A percentile compares a stretch with the other conserved stretches of the same genome.
phyloP scores from a whole-genome alignment of 1,140 invertebrate species.

The Trissolcus basalis region DNA sequence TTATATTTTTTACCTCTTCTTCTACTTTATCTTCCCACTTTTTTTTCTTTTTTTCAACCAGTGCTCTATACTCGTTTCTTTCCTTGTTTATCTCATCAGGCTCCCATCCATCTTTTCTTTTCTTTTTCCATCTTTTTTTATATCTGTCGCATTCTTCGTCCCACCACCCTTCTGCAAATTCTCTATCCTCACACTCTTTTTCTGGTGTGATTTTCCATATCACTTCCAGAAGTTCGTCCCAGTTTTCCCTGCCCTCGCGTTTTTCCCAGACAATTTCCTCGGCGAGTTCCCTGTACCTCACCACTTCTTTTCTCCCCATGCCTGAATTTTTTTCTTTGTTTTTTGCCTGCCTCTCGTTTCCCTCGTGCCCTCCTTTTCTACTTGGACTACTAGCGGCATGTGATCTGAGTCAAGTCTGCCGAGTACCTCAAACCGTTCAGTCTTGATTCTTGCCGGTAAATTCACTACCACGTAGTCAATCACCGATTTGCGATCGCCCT shows the following conservation, averaged over 20 bases:
- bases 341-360: background rate
- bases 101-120: background rate
- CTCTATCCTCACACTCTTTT: background rate
- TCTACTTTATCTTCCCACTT: background rate
- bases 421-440: background rate
- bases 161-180: background rate
- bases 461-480: background rate
- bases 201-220: background rate
- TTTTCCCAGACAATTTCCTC: background rate
- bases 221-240: conserved; percentile 1
- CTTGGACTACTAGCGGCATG: background rate
- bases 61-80: background rate
- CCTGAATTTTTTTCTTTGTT: background rate
- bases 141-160: background rate
- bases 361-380: background rate
- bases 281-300: background rate
- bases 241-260: background rate
- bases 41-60: background rate
- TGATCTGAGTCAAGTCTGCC: conserved; percentile 1
- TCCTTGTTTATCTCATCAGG: background rate
- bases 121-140: background rate
- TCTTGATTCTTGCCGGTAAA: background rate
- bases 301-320: conserved; percentile 1
- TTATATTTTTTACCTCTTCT: background rate
- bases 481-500: background rate